Evolutionary conservation across 2,888 invertebrate genomes (phyloP).

Genomic region (Diploptera punctata): DNA sequence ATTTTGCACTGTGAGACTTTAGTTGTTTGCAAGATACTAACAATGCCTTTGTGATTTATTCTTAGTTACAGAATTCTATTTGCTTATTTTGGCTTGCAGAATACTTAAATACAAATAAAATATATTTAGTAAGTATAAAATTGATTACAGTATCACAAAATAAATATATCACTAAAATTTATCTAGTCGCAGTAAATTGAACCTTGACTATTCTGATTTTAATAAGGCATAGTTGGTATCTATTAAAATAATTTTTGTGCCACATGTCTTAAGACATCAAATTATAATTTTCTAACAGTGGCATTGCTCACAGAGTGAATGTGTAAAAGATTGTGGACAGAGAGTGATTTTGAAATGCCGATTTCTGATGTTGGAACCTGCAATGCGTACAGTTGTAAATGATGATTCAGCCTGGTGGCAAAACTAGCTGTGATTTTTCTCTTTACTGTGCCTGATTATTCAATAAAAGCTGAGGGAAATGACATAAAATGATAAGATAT

Average conservation of each 20-base stretch:
- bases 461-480: slow-evolving; percentile 13
- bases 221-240: not conserved
- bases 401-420: slow-evolving; percentile 28
- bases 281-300: slow-evolving; percentile 30
- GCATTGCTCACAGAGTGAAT: slow-evolving; percentile 33
- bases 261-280: not conserved
- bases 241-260: not conserved
- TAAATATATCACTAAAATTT: too few relatives aligned
- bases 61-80: too few relatives aligned
- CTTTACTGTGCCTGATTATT: slow-evolving; percentile 34
- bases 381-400: slow-evolving; percentile 16
- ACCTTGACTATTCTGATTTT: not conserved
- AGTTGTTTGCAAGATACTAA: slow-evolving; percentile 16
- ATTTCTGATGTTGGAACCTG: slow-evolving; percentile 33
- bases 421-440: slow-evolving; percentile 35
- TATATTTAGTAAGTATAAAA: too few relatives aligned
- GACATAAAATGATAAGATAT: slow-evolving; percentile 12
- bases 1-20: slow-evolving; percentile 8
- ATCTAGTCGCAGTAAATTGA: too few relatives aligned
- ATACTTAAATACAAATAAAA: too few relatives aligned
- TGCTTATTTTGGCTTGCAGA: too few relatives aligned
- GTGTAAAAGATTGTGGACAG: not conserved
- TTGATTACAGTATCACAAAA: too few relatives aligned
- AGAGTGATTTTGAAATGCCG: not conserved
- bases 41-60: not conserved